These are phyloP conservation scores for Caenorhabditis angaria DNA, from an alignment of 2,888 invertebrate species.

Conservation along the genomic window DNA sequence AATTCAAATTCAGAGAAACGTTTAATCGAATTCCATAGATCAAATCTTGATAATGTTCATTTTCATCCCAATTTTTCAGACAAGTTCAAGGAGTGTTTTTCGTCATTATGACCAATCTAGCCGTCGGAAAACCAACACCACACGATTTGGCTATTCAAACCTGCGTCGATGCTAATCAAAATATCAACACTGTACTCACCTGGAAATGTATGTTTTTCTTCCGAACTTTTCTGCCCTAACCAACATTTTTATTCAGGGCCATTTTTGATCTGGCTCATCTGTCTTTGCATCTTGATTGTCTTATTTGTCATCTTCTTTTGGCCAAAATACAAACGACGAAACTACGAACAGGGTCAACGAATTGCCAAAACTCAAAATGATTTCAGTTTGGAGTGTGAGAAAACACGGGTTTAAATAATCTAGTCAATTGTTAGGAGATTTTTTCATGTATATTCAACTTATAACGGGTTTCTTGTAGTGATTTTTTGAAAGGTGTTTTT, in stretches of 20 bases:
- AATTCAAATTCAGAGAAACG: too few relatives aligned
- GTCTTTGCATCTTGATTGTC: slow-evolving; percentile 47
- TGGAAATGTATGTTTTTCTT: slow-evolving; percentile 57
- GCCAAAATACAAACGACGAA: slow-evolving; percentile 62
- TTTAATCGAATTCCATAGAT: too few relatives aligned
- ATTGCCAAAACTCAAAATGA: slow-evolving; percentile 6
- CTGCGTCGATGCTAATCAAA: slow-evolving; percentile 52
- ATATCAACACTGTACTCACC: slow-evolving; percentile 51
- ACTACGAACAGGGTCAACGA: slow-evolving; percentile 51
- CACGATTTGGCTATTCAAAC: slow-evolving; percentile 62
- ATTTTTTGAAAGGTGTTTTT: neutral
- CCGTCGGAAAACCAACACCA: slow-evolving; percentile 49
- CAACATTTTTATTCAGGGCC: too few relatives aligned
- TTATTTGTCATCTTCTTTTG: slow-evolving; percentile 54
- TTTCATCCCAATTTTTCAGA: slow-evolving; percentile 42
- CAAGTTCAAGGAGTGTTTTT: slow-evolving; percentile 67
- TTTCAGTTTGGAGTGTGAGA: slow-evolving; percentile 3
- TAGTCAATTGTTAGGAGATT: neutral
- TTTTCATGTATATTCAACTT: neutral
- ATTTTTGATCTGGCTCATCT: slow-evolving; percentile 59
- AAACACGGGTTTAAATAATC: neutral
- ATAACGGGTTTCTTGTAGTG: neutral
- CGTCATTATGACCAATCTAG: slow-evolving; percentile 59
- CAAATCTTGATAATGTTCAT: too few relatives aligned
- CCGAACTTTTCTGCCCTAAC: too few relatives aligned